Conservation (phyloP, 2,888 invertebrate genomes). For the Rapana venosa region DNA sequence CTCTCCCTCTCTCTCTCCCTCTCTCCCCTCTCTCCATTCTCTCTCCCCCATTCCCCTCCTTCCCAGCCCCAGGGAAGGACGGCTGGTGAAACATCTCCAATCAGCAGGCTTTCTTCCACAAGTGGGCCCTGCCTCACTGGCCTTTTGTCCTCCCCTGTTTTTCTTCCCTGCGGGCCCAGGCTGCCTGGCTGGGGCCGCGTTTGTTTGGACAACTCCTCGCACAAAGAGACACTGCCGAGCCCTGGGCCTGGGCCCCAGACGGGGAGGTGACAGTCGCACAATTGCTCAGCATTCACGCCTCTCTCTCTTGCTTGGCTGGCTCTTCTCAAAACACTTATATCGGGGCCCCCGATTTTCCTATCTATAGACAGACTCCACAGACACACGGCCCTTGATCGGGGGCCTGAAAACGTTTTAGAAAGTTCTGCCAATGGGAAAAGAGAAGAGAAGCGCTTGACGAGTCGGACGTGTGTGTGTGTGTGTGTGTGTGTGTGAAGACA, state of each 20-base stretch:
- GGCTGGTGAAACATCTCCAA: slow-evolving; percentile 15
- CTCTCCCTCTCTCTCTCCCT: too few relatives aligned
- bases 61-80: not conserved
- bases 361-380: slow-evolving; percentile 10
- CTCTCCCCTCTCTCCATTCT: not conserved
- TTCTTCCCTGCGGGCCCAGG: not conserved
- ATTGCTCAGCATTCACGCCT: slow-evolving; percentile 14
- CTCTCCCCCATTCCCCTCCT: too few relatives aligned
- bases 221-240: not conserved
- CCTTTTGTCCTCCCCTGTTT: slow-evolving; percentile 22
- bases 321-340: slow-evolving; percentile 28
- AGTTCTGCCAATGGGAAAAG: too few relatives aligned
- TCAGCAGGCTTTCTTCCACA: not conserved
- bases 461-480: too few relatives aligned
- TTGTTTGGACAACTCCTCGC: not conserved
- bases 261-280: slow-evolving; percentile 6
- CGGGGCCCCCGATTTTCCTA: not conserved
- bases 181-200: not conserved
- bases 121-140: not conserved
- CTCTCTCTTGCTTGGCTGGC: slow-evolving; percentile 16
- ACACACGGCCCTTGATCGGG: not conserved
- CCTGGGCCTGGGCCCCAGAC: not conserved
- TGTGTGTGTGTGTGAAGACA: too few relatives aligned
- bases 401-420: not conserved
- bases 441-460: too few relatives aligned